Evolutionary conservation across 1,140 invertebrate genomes (phyloP), one percentile per base, ranked within the genome.

Genomic region (Achroia grisella): DNA sequence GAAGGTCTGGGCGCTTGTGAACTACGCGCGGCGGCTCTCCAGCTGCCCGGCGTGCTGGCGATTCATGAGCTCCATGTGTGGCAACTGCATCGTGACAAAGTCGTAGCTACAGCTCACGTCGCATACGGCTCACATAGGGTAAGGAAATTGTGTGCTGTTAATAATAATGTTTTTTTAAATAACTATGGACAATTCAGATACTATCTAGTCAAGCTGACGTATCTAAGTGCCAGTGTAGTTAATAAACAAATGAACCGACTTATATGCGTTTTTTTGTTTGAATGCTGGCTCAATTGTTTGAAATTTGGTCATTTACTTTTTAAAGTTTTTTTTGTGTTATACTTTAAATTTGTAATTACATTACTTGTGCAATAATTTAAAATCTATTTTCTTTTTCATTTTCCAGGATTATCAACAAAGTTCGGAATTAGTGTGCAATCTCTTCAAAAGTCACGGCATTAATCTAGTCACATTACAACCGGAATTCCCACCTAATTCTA

Each of bases 21-120:
- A 0, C 69, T 94, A 29, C 90, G 90, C 39, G 86, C 86, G 31
- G 88, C 93, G 44, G 78, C 94, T 0, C 67, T 91, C 1, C 87
- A 89, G 55, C 96, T 97, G 74, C 93, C 94, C 0, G 91, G 91
- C 9, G 91, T 95, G 23, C 84, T 93, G 0, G 93, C 93, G 52
- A 90, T 95, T 2, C 94, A 95, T 60, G 93, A 95, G 70, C 88
- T 95, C n/a, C 94, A 95, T 59, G 89, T 95, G 10, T 95, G 94
- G 94, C 90, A 93, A 49, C 78, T 95, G 15, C 92, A 91, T 1
- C 87, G 89, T 1, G 87, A 89, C 37, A 89, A 90, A 71, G 87
- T 92, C 4, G 91, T 93, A 8, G 91, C 91, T 1, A 93, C 92
- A 0, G 91, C 89, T 0, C 92, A 93, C 58, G 89, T 93, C 10